These are phyloP conservation scores for Etheostoma cragini DNA, from an alignment of 2,113 vertebrate species.

Conservation along the genomic window DNA sequence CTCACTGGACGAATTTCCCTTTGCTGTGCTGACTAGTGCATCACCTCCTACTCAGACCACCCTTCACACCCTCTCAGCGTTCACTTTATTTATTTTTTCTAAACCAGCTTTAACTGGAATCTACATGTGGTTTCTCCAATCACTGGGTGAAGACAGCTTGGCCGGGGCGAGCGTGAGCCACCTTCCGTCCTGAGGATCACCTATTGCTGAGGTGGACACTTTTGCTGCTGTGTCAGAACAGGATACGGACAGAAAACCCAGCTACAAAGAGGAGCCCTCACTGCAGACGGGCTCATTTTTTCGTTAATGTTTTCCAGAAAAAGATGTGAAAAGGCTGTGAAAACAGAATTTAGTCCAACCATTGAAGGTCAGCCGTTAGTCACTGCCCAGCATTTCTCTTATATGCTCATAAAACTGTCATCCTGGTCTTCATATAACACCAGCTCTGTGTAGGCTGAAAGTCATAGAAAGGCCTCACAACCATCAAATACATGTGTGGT, in stretches of 20 bases:
- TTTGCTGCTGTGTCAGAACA: conserved; percentile 53
- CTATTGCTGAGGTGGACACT: conserved; percentile 64
- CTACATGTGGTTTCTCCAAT: conserved; percentile 43
- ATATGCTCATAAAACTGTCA: conserved; percentile 29
- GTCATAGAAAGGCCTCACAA: background rate
- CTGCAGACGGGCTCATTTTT: conserved; percentile 56
- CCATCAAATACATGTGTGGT: background rate
- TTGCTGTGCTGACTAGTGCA: conserved; percentile 29
- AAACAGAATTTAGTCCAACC: conserved; percentile 67
- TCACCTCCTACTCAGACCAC: conserved; percentile 41
- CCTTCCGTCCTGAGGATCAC: conserved; percentile 61
- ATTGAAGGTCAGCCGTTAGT: conserved; percentile 60
- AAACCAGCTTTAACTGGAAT: conserved; percentile 35
- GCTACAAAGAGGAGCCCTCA: conserved; percentile 49
- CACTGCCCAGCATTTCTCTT: conserved; percentile 33
- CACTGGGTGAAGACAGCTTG: conserved; percentile 36
- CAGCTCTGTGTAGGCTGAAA: conserved; percentile 8
- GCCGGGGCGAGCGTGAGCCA: conserved; percentile 15
- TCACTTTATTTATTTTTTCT: conserved; percentile 35
- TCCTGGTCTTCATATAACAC: conserved; percentile 27
- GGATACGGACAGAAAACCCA: conserved; percentile 59
- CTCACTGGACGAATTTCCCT: conserved; percentile 32
- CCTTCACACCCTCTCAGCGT: background rate
- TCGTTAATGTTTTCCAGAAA: conserved; percentile 59
- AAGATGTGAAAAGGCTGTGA: conserved; percentile 72